phyloP scores from a whole-genome alignment of 53 echinoderm and acorn worm species.

The Stichopus horrens region DNA sequence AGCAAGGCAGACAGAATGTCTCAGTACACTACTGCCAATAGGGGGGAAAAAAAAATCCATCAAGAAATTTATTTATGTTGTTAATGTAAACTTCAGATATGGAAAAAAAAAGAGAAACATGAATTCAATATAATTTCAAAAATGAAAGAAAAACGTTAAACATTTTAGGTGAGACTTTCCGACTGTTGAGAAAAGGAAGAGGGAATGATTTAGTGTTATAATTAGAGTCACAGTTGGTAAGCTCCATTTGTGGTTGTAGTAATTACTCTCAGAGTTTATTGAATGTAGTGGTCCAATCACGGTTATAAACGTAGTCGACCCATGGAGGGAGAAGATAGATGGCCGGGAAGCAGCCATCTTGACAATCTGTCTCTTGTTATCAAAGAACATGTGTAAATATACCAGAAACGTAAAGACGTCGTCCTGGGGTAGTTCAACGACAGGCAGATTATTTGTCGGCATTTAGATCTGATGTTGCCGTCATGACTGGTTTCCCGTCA shows the following conservation, averaged over 20 bases:
- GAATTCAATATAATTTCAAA: slow-evolving; percentile 9
- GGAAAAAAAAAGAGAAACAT: background rate
- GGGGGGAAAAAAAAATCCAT: background rate
- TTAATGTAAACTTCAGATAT: slow-evolving; percentile 6
- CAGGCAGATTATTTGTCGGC: no score
- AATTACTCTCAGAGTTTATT: background rate
- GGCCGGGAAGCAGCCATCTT: background rate
- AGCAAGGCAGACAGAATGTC: slow-evolving; percentile 23
- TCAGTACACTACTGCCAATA: slow-evolving; percentile 1
- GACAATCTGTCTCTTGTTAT: background rate
- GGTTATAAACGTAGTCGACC: background rate
- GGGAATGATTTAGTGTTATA: slow-evolving; percentile 22
- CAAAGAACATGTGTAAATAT: no score
- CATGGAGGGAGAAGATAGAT: background rate
- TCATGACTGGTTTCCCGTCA: no score
- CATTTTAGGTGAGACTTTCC: background rate
- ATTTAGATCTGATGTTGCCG: no score
- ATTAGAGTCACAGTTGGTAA: slow-evolving; percentile 6
- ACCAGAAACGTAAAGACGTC: no score
- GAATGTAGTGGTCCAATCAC: background rate
- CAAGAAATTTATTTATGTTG: slow-evolving; percentile 22
- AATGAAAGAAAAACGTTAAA: background rate
- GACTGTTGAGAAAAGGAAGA: background rate
- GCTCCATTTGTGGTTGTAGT: background rate
- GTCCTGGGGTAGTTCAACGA: no score